phyloP scores from a whole-genome alignment of 2,888 invertebrate genomes.

The Drosophila neotestacea region DNA sequence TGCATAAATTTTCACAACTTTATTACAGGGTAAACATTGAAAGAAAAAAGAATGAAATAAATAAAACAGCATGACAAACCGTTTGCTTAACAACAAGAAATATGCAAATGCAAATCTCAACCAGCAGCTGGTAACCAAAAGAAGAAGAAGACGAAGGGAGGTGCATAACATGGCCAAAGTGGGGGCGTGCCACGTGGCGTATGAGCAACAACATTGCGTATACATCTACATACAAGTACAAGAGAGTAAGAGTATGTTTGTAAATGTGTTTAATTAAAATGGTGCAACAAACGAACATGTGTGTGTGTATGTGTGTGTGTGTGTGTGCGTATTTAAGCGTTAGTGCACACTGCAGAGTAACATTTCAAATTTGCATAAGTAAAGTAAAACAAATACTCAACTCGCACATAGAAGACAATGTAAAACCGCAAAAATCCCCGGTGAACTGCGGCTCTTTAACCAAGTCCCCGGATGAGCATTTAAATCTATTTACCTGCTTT shows the following conservation, averaged over 20 bases:
- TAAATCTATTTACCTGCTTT: slow-evolving; percentile 67
- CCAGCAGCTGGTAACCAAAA: slow-evolving; percentile 27
- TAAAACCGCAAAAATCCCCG: slow-evolving; percentile 22
- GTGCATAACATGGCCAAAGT: slow-evolving; percentile 27
- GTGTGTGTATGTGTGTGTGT: slow-evolving; percentile 18
- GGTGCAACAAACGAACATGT: slow-evolving; percentile 54
- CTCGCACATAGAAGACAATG: slow-evolving; percentile 40
- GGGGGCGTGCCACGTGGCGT: slow-evolving; percentile 50
- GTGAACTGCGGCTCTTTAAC: slow-evolving; percentile 24
- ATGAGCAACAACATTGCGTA: slow-evolving; percentile 61
- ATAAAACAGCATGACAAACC: slow-evolving; percentile 59
- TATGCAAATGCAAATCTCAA: slow-evolving; percentile 62
- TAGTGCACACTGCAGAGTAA: slow-evolving; percentile 46
- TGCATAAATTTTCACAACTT: slow-evolving; percentile 8
- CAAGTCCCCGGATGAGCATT: slow-evolving; percentile 50
- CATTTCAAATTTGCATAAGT: slow-evolving; percentile 69
- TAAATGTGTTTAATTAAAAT: slow-evolving; percentile 75
- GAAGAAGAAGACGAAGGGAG: not conserved
- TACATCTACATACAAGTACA: slow-evolving; percentile 12
- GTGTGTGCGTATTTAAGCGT: slow-evolving; percentile 37
- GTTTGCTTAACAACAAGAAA: slow-evolving; percentile 57
- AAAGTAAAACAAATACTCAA: slow-evolving; percentile 57
- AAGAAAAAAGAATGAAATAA: slow-evolving; percentile 23
- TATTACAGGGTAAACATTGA: slow-evolving; percentile 10
- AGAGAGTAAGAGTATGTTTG: slow-evolving; percentile 40